phyloP scores from a whole-genome alignment of 2,797 vertebrate genomes.

The Lepilemur septentrionalis region DNA sequence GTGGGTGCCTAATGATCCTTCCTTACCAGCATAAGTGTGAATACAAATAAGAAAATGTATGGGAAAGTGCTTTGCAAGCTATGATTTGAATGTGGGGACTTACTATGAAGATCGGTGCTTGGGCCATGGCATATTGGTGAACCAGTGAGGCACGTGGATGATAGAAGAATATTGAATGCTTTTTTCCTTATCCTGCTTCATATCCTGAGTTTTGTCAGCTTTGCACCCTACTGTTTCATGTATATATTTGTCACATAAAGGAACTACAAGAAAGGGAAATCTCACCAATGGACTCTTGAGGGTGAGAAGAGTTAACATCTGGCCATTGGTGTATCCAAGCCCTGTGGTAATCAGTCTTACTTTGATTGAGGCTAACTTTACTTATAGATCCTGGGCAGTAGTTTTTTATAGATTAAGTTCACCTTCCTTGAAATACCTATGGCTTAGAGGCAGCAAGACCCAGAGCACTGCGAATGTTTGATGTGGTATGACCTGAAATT shows the following conservation, averaged over 20 bases:
- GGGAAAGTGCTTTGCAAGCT: neutral
- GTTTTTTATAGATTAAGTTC: neutral
- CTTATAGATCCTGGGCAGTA: neutral
- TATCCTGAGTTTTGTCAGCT: neutral
- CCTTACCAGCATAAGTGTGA: neutral
- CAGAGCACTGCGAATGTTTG: neutral
- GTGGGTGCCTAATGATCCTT: neutral
- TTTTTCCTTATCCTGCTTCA: neutral
- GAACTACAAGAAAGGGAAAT: neutral
- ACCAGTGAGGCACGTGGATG: rapidly evolving
- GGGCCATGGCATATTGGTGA: neutral
- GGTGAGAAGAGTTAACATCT: neutral
- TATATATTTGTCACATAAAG: neutral
- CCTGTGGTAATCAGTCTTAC: neutral
- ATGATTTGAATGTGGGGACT: neutral
- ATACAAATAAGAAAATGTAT: neutral
- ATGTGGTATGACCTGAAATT: neutral
- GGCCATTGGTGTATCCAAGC: neutral
- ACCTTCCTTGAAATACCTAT: neutral
- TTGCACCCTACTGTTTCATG: neutral
- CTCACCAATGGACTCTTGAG: neutral
- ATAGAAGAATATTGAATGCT: neutral
- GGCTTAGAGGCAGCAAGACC: neutral
- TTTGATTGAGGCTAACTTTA: neutral
- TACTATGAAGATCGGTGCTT: neutral